A percentile compares a stretch with the other conserved stretches of the same genome.
These are phyloP conservation scores for Galaxias olidus DNA, from an alignment of 2,797 vertebrate species.

Conservation along the genomic window DNA sequence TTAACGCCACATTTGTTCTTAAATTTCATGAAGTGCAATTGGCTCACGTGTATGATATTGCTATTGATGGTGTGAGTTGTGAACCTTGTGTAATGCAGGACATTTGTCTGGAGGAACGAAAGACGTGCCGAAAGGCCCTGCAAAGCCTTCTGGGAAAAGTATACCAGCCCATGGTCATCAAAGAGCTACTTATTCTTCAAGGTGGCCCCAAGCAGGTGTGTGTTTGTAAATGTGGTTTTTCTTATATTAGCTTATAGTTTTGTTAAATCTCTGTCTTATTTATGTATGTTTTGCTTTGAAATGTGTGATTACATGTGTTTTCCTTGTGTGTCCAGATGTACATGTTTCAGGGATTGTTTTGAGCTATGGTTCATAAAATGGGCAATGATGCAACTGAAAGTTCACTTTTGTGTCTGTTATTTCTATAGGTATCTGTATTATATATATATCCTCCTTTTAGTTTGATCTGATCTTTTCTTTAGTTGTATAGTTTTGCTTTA, in stretches of 20 bases:
- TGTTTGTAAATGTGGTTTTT: neutral
- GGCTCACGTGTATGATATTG: too few relatives aligned
- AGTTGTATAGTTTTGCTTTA: too few relatives aligned
- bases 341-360: neutral
- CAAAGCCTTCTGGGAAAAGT: slow-evolving; percentile 79
- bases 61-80: neutral
- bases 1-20: too few relatives aligned
- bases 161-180: slow-evolving; percentile 88
- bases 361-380: too few relatives aligned
- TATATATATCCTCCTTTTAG: neutral
- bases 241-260: neutral
- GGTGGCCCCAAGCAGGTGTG: slow-evolving; percentile 82
- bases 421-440: too few relatives aligned
- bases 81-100: slow-evolving; percentile 56
- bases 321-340: neutral
- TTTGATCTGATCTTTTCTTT: neutral
- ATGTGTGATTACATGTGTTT: neutral
- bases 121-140: slow-evolving; percentile 72
- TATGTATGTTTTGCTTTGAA: neutral
- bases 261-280: neutral
- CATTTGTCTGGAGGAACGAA: slow-evolving; percentile 75
- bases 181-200: slow-evolving; percentile 89
- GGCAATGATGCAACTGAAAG: too few relatives aligned
- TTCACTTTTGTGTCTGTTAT: neutral
- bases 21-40: too few relatives aligned